A percentile compares a stretch with the other conserved stretches of the same genome.
Evolutionary conservation across 2,888 invertebrate species (phyloP).

Genomic region (Amaurobius ferox): DNA sequence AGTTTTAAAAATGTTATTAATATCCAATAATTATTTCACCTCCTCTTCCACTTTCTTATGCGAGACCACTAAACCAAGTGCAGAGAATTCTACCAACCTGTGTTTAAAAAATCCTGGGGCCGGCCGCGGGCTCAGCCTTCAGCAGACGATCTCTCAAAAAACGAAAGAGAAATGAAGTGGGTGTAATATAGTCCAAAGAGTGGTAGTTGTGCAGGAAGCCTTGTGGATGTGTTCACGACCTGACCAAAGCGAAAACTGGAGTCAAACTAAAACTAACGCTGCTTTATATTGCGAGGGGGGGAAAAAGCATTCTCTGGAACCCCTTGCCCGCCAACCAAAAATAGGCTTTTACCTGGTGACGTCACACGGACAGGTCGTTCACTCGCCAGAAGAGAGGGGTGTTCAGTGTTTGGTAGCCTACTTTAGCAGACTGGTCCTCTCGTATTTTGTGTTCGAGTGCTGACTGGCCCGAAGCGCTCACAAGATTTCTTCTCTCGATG

Average conservation of each 20-base stretch:
- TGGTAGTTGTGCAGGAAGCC: neutral
- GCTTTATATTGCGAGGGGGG: constrained; percentile 69
- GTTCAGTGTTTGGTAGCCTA: constrained; percentile 60
- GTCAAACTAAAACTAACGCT: constrained; percentile 55
- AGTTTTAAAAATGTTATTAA: too few species aligned
- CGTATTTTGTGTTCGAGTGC: constrained; percentile 47
- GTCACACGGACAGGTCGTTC: constrained; percentile 62
- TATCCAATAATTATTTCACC: too few species aligned
- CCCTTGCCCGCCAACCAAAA: constrained; percentile 72
- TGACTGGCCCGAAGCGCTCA: constrained; percentile 16
- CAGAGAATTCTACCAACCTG: constrained; percentile 36
- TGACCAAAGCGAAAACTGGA: constrained; percentile 44
- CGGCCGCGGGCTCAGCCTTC: constrained; percentile 57
- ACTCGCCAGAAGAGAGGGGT: constrained; percentile 40
- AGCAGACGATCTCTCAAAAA: neutral
- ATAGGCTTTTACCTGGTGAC: constrained; percentile 69
- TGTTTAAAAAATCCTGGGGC: constrained; percentile 45
- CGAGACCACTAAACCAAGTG: neutral
- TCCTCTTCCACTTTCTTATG: too few species aligned
- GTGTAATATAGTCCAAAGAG: constrained; percentile 52
- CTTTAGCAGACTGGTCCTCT: constrained; percentile 62
- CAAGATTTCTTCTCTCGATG: constrained; percentile 39
- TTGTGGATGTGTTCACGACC: constrained; percentile 5
- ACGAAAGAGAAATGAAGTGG: constrained; percentile 9
- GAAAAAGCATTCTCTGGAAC: constrained; percentile 44